Base-by-base conservation (phyloP, 2,888 invertebrate species). In the Aphodius granarius region DNA sequence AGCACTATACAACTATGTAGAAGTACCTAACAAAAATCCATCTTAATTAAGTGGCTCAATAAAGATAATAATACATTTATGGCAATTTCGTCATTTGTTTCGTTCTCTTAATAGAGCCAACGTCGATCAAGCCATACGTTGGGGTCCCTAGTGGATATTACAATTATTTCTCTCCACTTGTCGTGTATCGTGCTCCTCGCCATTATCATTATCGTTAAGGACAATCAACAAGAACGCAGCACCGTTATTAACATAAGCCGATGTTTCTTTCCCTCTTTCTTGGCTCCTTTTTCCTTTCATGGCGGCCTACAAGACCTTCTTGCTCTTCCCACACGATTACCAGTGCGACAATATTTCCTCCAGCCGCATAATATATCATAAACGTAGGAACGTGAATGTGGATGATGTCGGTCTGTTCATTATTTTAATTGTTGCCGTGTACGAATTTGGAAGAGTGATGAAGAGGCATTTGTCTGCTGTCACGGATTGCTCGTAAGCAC, bases 401-500 rank as follows among this genome's bases (percentile, higher is more conserved):
- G 76, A 78, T 78, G 80, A 80, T 81, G 81, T 81, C 79, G 79
- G 79, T 81, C 68, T 81, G 81, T 82, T 83, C 82, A 82, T 83
- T 83, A 83, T 82, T 83, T 82, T 83, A 83, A 83, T 83, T 83
- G 82, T 82, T 79, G 79, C 78, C 79, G 78, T 83, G 81, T 82
- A 81, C 78, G 79, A 81, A 82, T 78, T 79, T 79, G 77, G 78
- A 79, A 82, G 82, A 83, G 78, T 79, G 82, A 83, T 82, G 82
- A 80, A 76, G 78, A 72, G 75, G 75, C 79, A 82, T 83, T 82
- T 81, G 81, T 83, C 82, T 78, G 76, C 75, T 81, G 81, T 82
- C 81, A 71, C 76, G 43, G 43, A 71, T 73, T 73, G 17, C 75
- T 73, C 72, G 22, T 75, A 17, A 43, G 43, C 43, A 3, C 43